Base-by-base conservation (phyloP, 1,140 invertebrate species). In the Magallana angulata region DNA sequence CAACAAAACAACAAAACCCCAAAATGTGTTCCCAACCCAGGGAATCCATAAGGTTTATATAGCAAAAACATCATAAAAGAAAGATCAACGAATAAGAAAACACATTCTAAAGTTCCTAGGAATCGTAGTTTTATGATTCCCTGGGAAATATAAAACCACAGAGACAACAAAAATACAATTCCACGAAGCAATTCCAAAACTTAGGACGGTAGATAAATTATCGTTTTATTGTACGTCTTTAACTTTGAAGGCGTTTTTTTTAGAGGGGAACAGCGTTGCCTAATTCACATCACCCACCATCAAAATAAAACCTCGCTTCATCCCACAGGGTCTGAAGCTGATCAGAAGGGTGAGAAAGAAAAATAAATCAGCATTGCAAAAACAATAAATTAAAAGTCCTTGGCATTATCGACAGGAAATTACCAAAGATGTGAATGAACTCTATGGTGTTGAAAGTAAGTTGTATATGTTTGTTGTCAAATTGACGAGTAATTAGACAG, bases 341-440 rank as follows among this genome's bases (percentile, higher is more conserved):
- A 48, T 48, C 36, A 48, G 36, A 48, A 48, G 36, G 36, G 36
- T 48, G 2, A 48, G 5, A 5, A 48, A 48, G 3, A 48, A 48
- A 48, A 48, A 24, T 24, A 24, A 48, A 48, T 48, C 36, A 5
- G 36, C 36, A 48, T 48, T 48, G 36, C 36, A 30, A 24, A 76
- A 76, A 76, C 68, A 76, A 30, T 76, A 30, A 71, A 11, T 30
- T 7, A 36, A 30, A 30, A 11, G 12, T 36, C 68, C 68, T 76
- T 76, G 24, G 68, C 24, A 76, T 76, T 48, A 36, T 76, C 36
- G 8, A 62, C 12, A 36, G 68, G 24, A 76, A 48, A 18, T 7
- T 30, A 4, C 12, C 11, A 76, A 36, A 30, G 68, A 76, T 76
- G 68, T 76, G 68, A 76, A 76, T 76, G 68, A 71, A 76, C 68